Percentiles rank a stretch among this genome's conserved stretches.
Conservation (phyloP, 2,888 invertebrate species). For the Myopa tessellatipennis region DNA sequence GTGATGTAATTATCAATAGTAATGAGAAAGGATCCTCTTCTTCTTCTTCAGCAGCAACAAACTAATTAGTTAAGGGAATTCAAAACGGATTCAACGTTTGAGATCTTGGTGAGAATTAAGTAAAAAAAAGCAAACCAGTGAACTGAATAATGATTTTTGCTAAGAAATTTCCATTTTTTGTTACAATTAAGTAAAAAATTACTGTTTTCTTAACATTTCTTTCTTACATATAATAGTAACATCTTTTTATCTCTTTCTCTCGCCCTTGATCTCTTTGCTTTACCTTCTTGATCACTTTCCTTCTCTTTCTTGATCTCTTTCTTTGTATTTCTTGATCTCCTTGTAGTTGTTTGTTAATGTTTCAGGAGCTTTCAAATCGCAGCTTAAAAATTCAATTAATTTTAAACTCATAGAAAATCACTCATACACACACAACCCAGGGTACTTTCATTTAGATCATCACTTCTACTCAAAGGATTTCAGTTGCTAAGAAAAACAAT, state of each 20-base stretch:
- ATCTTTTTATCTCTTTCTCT: too few relatives aligned
- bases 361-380: neutral
- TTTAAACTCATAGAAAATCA: neutral
- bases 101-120: neutral
- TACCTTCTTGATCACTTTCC: too few relatives aligned
- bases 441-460: too few relatives aligned
- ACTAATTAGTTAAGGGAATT: neutral
- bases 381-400: neutral
- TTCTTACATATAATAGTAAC: too few relatives aligned
- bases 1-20: too few relatives aligned
- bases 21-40: too few relatives aligned
- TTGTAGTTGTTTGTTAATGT: neutral
- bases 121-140: neutral
- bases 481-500: slow-evolving; percentile 12
- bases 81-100: neutral
- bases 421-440: neutral
- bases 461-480: neutral
- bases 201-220: too few relatives aligned
- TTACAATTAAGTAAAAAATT: neutral
- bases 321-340: too few relatives aligned
- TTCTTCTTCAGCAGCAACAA: neutral
- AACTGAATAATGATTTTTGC: neutral
- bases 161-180: neutral
- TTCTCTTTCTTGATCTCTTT: too few relatives aligned
- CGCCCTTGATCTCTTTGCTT: too few relatives aligned